Evolutionary conservation across 2,113 vertebrate species (phyloP).

Genomic region (Theristicus caerulescens): DNA sequence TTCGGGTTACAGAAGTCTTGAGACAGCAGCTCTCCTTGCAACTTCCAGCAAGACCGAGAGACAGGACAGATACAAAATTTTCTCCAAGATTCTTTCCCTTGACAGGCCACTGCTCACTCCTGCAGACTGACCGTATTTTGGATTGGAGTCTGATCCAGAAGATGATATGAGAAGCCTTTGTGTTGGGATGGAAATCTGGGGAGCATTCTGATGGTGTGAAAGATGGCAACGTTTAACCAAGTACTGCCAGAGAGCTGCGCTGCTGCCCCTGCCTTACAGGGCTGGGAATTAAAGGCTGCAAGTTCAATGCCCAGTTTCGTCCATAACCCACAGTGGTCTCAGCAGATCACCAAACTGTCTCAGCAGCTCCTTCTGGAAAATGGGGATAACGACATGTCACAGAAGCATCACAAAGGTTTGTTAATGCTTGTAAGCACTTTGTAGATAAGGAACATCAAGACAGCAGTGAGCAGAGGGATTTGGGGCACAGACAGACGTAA

Average conservation of each 20-base stretch:
- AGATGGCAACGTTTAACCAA: background rate
- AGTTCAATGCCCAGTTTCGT: background rate
- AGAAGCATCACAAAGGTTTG: background rate
- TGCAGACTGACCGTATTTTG: background rate
- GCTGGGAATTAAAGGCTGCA: background rate
- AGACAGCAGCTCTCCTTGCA: background rate
- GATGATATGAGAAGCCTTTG: background rate
- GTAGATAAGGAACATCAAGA: constrained; percentile 50
- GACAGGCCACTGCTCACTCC: background rate
- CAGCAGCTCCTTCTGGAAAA: background rate
- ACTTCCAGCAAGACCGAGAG: background rate
- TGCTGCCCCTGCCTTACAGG: background rate
- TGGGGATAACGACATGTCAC: background rate
- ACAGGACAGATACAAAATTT: background rate
- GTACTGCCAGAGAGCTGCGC: background rate
- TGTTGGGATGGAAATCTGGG: background rate
- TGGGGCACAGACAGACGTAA: constrained; percentile 27
- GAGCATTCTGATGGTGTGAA: background rate
- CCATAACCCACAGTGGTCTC: background rate
- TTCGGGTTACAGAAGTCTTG: background rate
- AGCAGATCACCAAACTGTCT: background rate
- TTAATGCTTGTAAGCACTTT: constrained; percentile 29
- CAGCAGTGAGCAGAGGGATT: constrained; percentile 33
- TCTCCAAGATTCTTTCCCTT: background rate
- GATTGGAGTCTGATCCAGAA: background rate